phyloP scores from a whole-genome alignment of 2,888 invertebrate genomes.

The Chrysolina haemoptera region DNA sequence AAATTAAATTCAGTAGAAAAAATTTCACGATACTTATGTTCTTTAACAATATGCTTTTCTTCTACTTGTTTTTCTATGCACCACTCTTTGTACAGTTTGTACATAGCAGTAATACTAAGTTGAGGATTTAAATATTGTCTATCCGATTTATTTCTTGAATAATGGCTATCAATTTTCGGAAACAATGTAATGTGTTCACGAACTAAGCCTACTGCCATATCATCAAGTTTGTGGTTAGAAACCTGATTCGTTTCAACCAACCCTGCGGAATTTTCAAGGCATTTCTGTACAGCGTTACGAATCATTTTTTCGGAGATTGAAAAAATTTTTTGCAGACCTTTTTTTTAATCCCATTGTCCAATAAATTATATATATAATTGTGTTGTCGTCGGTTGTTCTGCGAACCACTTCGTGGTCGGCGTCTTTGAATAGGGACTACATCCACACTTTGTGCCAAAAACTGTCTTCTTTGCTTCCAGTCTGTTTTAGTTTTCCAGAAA shows the following conservation, averaged over 20 bases:
- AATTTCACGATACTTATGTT: too few relatives aligned
- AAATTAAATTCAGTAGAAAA: too few relatives aligned
- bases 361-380: background rate
- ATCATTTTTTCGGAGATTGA: background rate
- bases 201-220: background rate
- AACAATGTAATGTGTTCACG: slow-evolving; percentile 3
- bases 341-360: background rate
- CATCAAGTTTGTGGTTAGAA: slow-evolving; percentile 1
- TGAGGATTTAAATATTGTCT: too few relatives aligned
- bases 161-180: background rate
- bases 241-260: background rate
- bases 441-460: slow-evolving; percentile 3
- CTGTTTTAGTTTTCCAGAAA: background rate
- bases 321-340: background rate
- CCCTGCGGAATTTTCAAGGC: background rate
- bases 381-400: background rate
- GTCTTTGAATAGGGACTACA: slow-evolving; percentile 6
- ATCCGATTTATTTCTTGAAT: slow-evolving; percentile 1
- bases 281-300: background rate
- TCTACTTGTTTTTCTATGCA: too few relatives aligned
- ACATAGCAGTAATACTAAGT: too few relatives aligned
- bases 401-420: background rate
- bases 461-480: background rate
- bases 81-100: too few relatives aligned
- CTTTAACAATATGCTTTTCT: too few relatives aligned